phyloP scores from a whole-genome alignment of 2,113 vertebrate species.

The Zootoca vivipara region DNA sequence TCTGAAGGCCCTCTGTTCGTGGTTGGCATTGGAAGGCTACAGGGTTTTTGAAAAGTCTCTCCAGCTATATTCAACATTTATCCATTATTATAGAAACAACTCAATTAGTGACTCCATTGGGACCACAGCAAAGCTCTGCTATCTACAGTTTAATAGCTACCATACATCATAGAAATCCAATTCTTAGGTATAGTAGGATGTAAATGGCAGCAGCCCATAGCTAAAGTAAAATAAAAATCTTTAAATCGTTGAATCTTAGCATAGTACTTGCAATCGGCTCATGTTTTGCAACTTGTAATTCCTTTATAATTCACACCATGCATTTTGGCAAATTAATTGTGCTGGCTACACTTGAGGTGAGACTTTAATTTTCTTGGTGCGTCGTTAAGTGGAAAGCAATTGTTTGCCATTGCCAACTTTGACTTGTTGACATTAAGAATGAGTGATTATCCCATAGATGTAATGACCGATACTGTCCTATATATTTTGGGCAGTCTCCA shows the following conservation, averaged over 20 bases:
- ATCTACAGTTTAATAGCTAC: conserved; percentile 68
- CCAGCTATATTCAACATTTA: conserved; percentile 66
- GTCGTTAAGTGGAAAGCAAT: conserved; percentile 55
- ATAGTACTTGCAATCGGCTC: conserved; percentile 37
- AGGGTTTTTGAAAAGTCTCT: conserved; percentile 40
- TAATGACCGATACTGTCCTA: neutral
- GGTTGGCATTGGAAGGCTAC: conserved; percentile 37
- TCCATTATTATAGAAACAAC: conserved; percentile 73
- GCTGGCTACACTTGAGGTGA: conserved; percentile 40
- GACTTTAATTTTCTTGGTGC: conserved; percentile 65
- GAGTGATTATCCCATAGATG: conserved; percentile 45
- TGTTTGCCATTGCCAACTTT: conserved; percentile 49
- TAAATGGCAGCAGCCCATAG: conserved; percentile 59
- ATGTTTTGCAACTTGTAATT: conserved; percentile 36
- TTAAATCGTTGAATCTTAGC: conserved; percentile 56
- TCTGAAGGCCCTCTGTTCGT: conserved; percentile 48
- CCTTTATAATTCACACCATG: conserved; percentile 47
- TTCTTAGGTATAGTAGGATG: conserved; percentile 65
- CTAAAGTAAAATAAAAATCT: conserved; percentile 39
- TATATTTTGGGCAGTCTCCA: neutral
- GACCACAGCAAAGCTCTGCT: conserved; percentile 57
- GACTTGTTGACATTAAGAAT: conserved; percentile 55
- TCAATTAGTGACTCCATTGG: conserved; percentile 70
- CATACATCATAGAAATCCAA: conserved; percentile 71
- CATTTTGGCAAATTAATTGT: conserved; percentile 53